A percentile compares a stretch with the other conserved stretches of the same genome.
These are phyloP conservation scores for Drosophila multiciliata DNA, from an alignment of 2,888 invertebrate species.

Conservation along the genomic window DNA sequence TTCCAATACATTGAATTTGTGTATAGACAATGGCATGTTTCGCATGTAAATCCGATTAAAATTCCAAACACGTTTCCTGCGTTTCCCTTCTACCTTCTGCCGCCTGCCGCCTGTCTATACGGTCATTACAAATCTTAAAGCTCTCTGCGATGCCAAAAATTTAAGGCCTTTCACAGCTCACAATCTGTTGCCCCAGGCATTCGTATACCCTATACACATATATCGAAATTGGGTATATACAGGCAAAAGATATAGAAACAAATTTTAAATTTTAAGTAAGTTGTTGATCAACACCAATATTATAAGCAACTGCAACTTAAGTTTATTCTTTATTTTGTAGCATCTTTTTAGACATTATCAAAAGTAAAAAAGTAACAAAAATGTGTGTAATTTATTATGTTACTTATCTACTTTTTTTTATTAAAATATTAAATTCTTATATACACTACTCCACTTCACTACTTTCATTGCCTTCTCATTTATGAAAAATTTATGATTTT, in stretches of 20 bases:
- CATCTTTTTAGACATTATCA: not conserved
- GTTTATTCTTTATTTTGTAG: not conserved
- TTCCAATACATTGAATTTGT: constrained; percentile 76
- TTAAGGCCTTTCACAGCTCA: constrained; percentile 54
- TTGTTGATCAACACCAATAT: not conserved
- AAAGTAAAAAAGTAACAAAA: too few species aligned
- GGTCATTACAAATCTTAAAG: constrained; percentile 33
- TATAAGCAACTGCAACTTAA: too few species aligned
- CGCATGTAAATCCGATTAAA: constrained; percentile 70
- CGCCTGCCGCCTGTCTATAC: not conserved
- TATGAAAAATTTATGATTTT: not conserved
- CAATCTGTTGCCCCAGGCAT: not conserved
- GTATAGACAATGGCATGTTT: constrained; percentile 69
- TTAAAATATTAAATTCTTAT: not conserved
- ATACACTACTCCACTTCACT: not conserved
- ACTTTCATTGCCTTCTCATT: not conserved
- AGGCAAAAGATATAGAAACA: not conserved
- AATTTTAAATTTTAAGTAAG: not conserved
- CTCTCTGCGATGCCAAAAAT: constrained; percentile 8
- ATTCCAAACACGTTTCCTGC: constrained; percentile 43
- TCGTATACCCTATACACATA: not conserved
- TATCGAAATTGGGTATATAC: too few species aligned
- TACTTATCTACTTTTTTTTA: not conserved
- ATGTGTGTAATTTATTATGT: not conserved
- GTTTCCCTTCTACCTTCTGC: not conserved